Conservation (phyloP, 2,113 vertebrate genomes). For the pig (Sus scrofa) region DNA sequence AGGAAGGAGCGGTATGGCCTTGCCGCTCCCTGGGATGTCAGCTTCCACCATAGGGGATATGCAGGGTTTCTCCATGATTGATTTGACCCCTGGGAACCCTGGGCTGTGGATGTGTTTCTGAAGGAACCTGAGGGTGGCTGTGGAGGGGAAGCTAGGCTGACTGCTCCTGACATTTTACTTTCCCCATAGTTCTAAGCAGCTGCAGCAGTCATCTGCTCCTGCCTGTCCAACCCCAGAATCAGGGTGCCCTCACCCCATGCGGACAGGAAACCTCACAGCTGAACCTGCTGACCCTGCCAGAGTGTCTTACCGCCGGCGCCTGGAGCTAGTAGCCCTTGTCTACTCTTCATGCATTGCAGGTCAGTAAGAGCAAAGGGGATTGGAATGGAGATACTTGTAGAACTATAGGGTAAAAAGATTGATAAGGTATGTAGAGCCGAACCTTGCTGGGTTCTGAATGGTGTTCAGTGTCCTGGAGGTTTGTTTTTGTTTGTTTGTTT, state of each 20-base stretch:
- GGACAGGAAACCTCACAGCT: conserved; percentile 86
- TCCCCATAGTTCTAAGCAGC: conserved; percentile 91
- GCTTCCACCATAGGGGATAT: conserved; percentile 22
- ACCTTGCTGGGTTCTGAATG: neutral
- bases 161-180: neutral
- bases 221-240: conserved; percentile 85
- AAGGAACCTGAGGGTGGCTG: neutral
- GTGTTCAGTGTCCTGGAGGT: neutral
- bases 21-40: conserved; percentile 30
- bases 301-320: conserved; percentile 91
- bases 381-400: neutral
- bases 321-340: conserved; percentile 93
- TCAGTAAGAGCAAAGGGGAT: conserved; percentile 75
- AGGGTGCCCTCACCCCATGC: conserved; percentile 86
- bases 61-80: conserved; percentile 13
- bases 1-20: conserved; percentile 94
- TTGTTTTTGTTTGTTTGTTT: conserved; percentile 31
- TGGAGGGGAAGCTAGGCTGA: neutral
- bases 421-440: neutral
- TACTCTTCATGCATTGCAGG: conserved; percentile 96
- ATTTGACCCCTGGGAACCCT: neutral
- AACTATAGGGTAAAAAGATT: neutral
- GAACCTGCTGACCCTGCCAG: conserved; percentile 89
- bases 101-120: conserved; percentile 3
- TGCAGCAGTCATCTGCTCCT: conserved; percentile 89